These are phyloP conservation scores for Alcedo atthis DNA, from an alignment of 2,797 vertebrate species.

Conservation along the genomic window DNA sequence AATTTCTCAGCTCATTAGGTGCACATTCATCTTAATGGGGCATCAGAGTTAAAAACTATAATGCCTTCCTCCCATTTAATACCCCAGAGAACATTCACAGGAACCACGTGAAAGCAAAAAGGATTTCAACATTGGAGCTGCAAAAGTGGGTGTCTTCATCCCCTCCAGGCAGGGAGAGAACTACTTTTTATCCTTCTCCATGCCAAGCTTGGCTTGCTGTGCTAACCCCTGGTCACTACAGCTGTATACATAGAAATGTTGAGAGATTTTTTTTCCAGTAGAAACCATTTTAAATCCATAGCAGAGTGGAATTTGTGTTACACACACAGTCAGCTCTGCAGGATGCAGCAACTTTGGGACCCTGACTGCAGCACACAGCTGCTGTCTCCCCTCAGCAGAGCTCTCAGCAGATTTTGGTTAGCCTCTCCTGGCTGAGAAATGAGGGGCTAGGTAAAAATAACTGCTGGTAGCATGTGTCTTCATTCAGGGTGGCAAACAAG, in stretches of 20 bases:
- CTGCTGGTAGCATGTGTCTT: not conserved
- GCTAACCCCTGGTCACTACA: too few relatives aligned
- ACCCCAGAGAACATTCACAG: conserved; percentile 69
- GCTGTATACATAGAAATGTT: too few relatives aligned
- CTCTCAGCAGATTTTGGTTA: not conserved
- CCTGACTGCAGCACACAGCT: accelerated
- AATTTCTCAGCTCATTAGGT: conserved; percentile 80
- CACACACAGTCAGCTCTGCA: too few relatives aligned
- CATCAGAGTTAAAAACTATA: conserved; percentile 78
- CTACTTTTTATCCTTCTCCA: too few relatives aligned
- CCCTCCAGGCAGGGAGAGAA: not conserved
- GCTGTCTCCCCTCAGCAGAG: not conserved
- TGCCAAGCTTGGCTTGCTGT: too few relatives aligned
- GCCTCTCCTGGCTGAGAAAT: not conserved
- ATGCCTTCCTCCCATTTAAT: conserved; percentile 76
- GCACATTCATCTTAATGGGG: conserved; percentile 78
- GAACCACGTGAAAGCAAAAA: conserved; percentile 76
- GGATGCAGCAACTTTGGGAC: too few relatives aligned
- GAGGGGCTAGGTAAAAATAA: conserved; percentile 11
- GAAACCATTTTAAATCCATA: too few relatives aligned
- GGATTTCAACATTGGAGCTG: conserved; percentile 60
- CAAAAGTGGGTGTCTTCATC: conserved; percentile 66
- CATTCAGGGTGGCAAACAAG: not conserved
- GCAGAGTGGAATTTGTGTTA: too few relatives aligned
- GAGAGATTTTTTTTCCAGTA: too few relatives aligned